phyloP scores from a whole-genome alignment of 1,140 invertebrate genomes.

The Zaprionus inermis region DNA sequence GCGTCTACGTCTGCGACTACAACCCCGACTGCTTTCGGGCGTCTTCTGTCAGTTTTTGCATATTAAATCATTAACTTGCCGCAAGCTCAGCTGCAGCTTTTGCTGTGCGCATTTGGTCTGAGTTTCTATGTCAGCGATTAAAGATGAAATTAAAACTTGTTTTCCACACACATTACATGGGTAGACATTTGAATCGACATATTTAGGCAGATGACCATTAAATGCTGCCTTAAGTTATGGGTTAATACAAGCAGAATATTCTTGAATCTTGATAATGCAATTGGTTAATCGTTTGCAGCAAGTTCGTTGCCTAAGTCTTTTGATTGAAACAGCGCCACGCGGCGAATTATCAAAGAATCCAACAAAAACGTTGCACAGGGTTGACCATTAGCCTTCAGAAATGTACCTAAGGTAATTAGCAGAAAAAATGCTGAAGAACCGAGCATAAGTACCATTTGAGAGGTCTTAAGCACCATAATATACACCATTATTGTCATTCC shows the following conservation, averaged over 20 bases:
- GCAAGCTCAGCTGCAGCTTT: constrained; percentile 18
- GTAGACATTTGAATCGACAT: constrained; percentile 80
- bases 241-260: constrained; percentile 29
- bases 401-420: neutral
- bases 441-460: neutral
- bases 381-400: neutral
- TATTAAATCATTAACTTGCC: constrained; percentile 65
- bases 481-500: neutral
- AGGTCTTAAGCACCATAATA: neutral
- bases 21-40: constrained; percentile 11
- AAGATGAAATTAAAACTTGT: constrained; percentile 73
- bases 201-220: constrained; percentile 74
- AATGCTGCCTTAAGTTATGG: constrained; percentile 44
- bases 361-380: constrained; percentile 16
- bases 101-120: constrained; percentile 30
- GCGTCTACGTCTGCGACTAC: neutral
- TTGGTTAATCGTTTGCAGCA: constrained; percentile 31
- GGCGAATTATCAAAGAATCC: constrained; percentile 36
- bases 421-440: neutral
- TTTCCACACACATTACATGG: constrained; percentile 54
- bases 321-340: constrained; percentile 27
- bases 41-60: constrained; percentile 50
- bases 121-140: constrained; percentile 68
- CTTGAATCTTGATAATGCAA: constrained; percentile 22
- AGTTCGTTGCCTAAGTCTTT: constrained; percentile 56